phyloP scores from a whole-genome alignment of 2,797 vertebrate species.

The Enteromius trimaculatus region DNA sequence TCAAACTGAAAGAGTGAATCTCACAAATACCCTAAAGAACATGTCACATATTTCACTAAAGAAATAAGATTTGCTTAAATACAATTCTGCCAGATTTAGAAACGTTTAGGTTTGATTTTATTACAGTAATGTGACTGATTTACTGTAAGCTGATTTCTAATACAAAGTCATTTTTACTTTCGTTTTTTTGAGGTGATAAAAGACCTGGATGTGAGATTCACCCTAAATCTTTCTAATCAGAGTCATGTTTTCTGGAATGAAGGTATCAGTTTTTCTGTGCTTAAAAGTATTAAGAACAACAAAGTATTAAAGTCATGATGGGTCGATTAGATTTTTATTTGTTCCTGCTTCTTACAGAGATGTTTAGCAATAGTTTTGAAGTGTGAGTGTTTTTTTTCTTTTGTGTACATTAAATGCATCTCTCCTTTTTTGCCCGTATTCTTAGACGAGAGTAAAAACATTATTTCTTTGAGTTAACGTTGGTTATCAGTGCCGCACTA shows the following conservation, averaged over 20 bases:
- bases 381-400: neutral
- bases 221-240: neutral
- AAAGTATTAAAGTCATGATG: slow-evolving; percentile 46
- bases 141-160: neutral
- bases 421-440: neutral
- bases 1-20: neutral
- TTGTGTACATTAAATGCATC: neutral
- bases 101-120: neutral
- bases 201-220: neutral
- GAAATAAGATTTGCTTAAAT: neutral
- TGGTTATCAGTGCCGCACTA: neutral
- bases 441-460: neutral
- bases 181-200: neutral
- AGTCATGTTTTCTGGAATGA: neutral
- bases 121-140: neutral
- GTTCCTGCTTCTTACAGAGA: neutral
- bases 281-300: slow-evolving; percentile 48
- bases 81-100: neutral
- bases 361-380: slow-evolving; percentile 4
- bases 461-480: neutral
- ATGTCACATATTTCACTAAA: neutral
- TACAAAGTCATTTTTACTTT: neutral
- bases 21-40: neutral
- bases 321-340: slow-evolving; percentile 17
- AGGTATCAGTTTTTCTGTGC: slow-evolving; percentile 55